Conservation (phyloP, 2,888 invertebrate species). For the Alloplasta piceator region DNA sequence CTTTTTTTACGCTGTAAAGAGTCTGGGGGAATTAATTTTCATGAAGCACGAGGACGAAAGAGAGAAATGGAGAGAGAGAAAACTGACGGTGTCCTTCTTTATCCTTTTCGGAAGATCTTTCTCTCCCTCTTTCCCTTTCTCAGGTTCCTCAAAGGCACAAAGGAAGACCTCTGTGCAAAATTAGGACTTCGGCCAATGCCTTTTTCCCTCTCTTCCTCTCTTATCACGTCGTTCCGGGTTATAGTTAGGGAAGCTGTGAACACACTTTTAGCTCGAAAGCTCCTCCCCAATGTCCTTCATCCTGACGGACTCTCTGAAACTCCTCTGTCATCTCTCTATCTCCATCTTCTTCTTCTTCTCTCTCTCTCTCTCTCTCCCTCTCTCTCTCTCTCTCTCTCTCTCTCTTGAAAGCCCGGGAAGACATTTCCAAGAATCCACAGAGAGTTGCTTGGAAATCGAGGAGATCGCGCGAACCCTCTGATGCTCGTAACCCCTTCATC, state of each 20-base stretch:
- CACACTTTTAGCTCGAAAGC: conserved; percentile 40
- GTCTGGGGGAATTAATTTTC: conserved; percentile 59
- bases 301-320: conserved; percentile 32
- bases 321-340: conserved; percentile 1
- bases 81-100: conserved; percentile 26
- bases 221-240: conserved; percentile 24
- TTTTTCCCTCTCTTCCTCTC: conserved; percentile 3
- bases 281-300: conserved; percentile 28
- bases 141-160: conserved; percentile 38
- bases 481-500: conserved; percentile 20
- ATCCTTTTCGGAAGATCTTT: conserved; percentile 35
- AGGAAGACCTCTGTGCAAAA: conserved; percentile 51
- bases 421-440: not conserved
- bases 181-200: conserved; percentile 53
- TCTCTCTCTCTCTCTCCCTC: conserved; percentile 35
- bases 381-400: conserved; percentile 49
- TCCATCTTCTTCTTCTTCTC: conserved; percentile 34
- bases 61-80: conserved; percentile 17
- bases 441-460: conserved; percentile 12
- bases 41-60: conserved; percentile 30
- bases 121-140: conserved; percentile 2
- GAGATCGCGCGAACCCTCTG: conserved; percentile 14
- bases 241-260: conserved; percentile 47
- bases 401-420: conserved; percentile 4
- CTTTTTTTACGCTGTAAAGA: conserved; percentile 43